A percentile compares a stretch with the other conserved stretches of the same genome.
These are phyloP conservation scores for Streptopelia turtur DNA, from an alignment of 2,797 vertebrate genomes.

Conservation along the genomic window DNA sequence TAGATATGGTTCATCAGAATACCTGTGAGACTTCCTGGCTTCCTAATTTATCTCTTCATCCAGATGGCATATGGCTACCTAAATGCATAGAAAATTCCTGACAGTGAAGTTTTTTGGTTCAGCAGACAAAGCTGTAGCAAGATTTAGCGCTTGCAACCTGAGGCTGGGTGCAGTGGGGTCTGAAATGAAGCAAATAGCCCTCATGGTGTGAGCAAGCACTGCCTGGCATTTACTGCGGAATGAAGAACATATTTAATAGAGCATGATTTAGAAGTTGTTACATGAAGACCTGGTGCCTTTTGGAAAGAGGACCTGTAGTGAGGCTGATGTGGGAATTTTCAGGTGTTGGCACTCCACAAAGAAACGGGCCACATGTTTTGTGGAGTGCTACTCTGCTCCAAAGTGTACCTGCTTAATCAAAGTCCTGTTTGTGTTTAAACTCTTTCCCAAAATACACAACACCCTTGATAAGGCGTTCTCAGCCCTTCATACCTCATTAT, in stretches of 20 bases:
- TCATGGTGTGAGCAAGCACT: fast-evolving
- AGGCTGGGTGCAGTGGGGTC: too few species aligned
- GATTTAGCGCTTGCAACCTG: neutral
- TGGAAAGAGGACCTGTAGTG: neutral
- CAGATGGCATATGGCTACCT: neutral
- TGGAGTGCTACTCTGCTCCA: neutral
- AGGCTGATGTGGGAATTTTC: neutral
- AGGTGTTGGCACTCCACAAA: fast-evolving
- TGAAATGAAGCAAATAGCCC: neutral
- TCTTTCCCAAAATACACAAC: neutral
- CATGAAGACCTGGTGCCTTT: neutral
- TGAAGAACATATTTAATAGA: fast-evolving
- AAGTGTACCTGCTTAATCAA: fast-evolving
- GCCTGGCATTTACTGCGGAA: fast-evolving
- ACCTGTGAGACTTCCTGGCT: neutral
- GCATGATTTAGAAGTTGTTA: fast-evolving
- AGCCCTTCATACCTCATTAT: neutral
- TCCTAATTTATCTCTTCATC: neutral
- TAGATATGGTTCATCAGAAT: neutral
- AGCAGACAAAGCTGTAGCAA: neutral
- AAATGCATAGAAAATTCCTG: neutral
- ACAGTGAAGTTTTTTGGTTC: neutral
- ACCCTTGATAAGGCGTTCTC: fast-evolving
- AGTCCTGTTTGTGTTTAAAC: fast-evolving
- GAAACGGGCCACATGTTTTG: neutral